phyloP scores from a whole-genome alignment of 2,113 vertebrate genomes.

The Tautogolabrus adspersus region DNA sequence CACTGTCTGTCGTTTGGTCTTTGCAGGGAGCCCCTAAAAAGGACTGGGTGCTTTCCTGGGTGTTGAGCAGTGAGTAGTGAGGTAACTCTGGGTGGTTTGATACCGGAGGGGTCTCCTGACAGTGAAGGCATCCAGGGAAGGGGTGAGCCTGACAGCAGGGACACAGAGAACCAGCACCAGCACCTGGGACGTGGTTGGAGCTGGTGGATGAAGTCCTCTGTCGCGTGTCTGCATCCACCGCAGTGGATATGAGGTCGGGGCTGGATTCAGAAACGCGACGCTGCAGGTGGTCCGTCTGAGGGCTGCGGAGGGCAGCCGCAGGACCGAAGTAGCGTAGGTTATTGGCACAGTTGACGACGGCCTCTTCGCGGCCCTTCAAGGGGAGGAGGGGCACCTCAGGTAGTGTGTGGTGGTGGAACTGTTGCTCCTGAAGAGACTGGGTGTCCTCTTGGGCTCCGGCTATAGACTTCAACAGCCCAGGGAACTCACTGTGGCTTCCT shows the following conservation, averaged over 20 bases:
- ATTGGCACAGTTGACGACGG: slow-evolving; percentile 93
- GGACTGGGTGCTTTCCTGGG: slow-evolving; percentile 66
- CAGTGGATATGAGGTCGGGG: slow-evolving; percentile 93
- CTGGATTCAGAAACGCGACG: slow-evolving; percentile 89
- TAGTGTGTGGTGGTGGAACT: slow-evolving; percentile 62
- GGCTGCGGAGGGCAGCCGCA: slow-evolving; percentile 93
- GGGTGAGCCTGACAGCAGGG: slow-evolving; percentile 88
- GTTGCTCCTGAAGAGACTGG: slow-evolving; percentile 77
- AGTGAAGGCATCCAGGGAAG: slow-evolving; percentile 87
- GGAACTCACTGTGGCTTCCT: slow-evolving; percentile 94
- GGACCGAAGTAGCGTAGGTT: slow-evolving; percentile 97
- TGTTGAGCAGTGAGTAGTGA: slow-evolving; percentile 70
- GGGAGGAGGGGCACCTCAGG: slow-evolving; percentile 74
- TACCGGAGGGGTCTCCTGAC: slow-evolving; percentile 79
- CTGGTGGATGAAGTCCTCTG: slow-evolving; percentile 74
- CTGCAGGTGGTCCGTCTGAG: slow-evolving; percentile 94
- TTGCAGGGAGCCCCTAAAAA: slow-evolving; percentile 58
- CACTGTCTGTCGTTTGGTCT: slow-evolving; percentile 63
- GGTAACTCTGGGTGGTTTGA: slow-evolving; percentile 80
- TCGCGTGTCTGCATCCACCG: slow-evolving; percentile 87
- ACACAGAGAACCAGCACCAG: slow-evolving; percentile 78
- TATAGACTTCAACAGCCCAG: slow-evolving; percentile 86
- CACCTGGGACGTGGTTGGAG: slow-evolving; percentile 49
- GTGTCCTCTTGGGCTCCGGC: slow-evolving; percentile 77
- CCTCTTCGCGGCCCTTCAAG: slow-evolving; percentile 85